Conservation (phyloP, 64 coral and sea anemone species). For the Stichodactyla mertensii region DNA sequence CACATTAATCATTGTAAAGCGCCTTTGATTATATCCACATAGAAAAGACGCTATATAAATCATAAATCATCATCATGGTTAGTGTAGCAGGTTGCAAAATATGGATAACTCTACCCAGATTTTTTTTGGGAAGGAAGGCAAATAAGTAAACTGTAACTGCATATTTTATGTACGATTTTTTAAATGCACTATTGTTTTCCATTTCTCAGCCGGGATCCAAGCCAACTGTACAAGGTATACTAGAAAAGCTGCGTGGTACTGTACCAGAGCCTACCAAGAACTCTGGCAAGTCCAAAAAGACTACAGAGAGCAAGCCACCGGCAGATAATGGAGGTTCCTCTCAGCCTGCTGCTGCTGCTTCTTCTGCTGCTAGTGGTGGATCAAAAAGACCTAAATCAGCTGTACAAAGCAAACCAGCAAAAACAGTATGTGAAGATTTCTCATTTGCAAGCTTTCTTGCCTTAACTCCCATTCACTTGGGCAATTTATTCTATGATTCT, state of each 20-base stretch:
- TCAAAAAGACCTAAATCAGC: constrained; percentile 20
- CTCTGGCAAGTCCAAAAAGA: constrained; percentile 12
- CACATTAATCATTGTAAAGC: too few species aligned
- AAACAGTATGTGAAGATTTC: not conserved
- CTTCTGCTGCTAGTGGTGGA: constrained; percentile 18
- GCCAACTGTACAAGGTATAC: constrained; percentile 43
- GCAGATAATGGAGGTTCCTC: not conserved
- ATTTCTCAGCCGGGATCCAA: constrained; percentile 77
- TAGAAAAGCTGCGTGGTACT: constrained; percentile 77
- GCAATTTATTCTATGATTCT: too few species aligned
- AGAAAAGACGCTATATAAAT: too few species aligned
- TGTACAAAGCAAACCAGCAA: constrained; percentile 1
- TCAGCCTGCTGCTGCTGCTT: not conserved
- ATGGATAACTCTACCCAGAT: too few species aligned
- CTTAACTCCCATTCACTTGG: too few species aligned
- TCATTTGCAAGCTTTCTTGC: too few species aligned
- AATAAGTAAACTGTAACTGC: too few species aligned
- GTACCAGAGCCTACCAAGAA: constrained; percentile 56
- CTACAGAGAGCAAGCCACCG: not conserved
- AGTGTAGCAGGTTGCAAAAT: too few species aligned
- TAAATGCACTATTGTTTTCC: not conserved
- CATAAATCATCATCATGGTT: too few species aligned
- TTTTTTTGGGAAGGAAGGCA: too few species aligned
- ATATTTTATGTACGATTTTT: too few species aligned
- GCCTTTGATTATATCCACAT: too few species aligned